Base-by-base conservation (phyloP, 2,113 vertebrate species). In the Tringa solitaria region DNA sequence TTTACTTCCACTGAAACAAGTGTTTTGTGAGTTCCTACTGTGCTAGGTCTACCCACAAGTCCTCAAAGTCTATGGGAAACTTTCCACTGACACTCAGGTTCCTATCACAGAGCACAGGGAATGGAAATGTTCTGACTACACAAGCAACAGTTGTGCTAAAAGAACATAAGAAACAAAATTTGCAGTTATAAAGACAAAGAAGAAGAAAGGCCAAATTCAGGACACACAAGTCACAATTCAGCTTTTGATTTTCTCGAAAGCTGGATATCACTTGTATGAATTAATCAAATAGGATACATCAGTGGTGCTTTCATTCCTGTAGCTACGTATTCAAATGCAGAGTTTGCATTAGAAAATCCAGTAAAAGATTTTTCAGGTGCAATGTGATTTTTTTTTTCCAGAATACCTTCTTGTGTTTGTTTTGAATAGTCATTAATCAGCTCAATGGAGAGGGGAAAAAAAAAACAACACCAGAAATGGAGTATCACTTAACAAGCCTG, bases 401-500 rank as follows among this genome's bases (percentile, higher is more conserved):
- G 50, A 46, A 68, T 33, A 4, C 5, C 17, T 95, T 95, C 68
- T 61, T 80, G 35, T 27, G 59, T 70, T 94, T 96, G 88, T 92
- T 96, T 91, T 89, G 80, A 81, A 72, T 5, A 88, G 94, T 85
- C 93, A 93, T 97, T 97, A 97, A 95, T 97, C 97, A 98, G 92
- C 75, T 73, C 73, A 83, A 50, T 23, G 51, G 85, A 67, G 24
- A 63, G 35, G 63, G 11, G 57, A 9, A 45, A 46, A 46, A 46
- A 46, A 46, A 77, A 91, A 64, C 87, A 45, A 4, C n/a, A 43
- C 28, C 68, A 96, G 96, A 86, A 97, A 97, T 96, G 96, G 96
- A 97, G 92, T 81, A 96, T 96, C 96, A 96, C 69, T 98, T 97
- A 97, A 95, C 94, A 96, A 96, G 95, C 87, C 96, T 81, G 94